A percentile compares a stretch with the other conserved stretches of the same genome.
These are phyloP conservation scores for Tetragonisca angustula DNA, from an alignment of 2,888 invertebrate species.

Conservation along the genomic window DNA sequence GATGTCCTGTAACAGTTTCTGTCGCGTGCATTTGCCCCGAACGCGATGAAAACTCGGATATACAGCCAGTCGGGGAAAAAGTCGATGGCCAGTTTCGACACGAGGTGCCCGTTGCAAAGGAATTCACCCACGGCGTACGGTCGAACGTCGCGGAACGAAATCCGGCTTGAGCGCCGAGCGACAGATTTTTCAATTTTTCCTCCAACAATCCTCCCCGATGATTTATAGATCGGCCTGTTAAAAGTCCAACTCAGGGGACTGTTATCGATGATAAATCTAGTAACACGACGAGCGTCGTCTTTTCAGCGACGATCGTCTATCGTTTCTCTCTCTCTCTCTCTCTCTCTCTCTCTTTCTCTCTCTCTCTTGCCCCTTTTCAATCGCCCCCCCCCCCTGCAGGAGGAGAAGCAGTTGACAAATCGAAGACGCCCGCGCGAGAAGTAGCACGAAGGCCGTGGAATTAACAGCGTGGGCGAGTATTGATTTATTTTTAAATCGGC, in stretches of 20 bases:
- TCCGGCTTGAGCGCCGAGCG: neutral
- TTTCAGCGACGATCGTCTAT: neutral
- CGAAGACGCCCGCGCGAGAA: neutral
- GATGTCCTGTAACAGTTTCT: neutral
- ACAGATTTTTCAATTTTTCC: conserved; percentile 1
- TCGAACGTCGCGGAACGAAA: neutral
- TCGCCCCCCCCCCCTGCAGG: no score
- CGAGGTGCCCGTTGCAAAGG: neutral
- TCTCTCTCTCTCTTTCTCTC: neutral
- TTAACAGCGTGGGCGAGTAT: neutral
- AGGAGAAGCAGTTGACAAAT: neutral
- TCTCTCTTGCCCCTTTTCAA: neutral
- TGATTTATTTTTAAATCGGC: neutral
- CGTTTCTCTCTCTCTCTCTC: neutral
- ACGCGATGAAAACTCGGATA: neutral
- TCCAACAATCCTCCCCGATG: neutral
- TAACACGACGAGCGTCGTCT: neutral
- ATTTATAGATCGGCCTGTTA: neutral
- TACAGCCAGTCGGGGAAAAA: neutral
- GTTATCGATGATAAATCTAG: neutral
- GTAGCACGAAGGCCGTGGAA: neutral
- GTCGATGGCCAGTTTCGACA: conserved; percentile 13
- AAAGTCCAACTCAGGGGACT: neutral
- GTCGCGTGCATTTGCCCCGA: neutral
- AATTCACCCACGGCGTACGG: neutral